Conservation (phyloP, 2,113 vertebrate species). For the Albula glossodonta region DNA sequence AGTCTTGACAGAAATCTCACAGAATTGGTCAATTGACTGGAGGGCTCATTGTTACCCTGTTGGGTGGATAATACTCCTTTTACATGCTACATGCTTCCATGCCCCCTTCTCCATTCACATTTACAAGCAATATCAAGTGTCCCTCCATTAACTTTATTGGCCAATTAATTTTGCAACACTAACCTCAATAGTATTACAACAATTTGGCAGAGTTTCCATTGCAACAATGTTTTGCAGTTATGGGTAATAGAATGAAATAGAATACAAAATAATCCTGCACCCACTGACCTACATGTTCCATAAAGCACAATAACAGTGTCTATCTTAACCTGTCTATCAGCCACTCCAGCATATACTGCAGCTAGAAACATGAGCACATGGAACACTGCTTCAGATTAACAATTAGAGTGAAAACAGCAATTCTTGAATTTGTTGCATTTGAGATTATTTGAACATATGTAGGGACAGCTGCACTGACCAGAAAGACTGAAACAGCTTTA, state of each 20-base stretch:
- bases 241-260: background rate
- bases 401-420: too few relatives aligned
- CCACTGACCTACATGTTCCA: background rate
- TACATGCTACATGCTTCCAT: conserved; percentile 1
- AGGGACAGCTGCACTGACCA: too few relatives aligned
- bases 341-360: background rate
- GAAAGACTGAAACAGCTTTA: too few relatives aligned
- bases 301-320: background rate
- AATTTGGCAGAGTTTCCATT: background rate
- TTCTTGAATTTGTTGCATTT: too few relatives aligned
- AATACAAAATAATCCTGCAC: background rate
- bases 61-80: conserved; percentile 2
- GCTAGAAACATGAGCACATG: background rate
- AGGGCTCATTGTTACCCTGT: background rate
- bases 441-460: background rate
- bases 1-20: background rate
- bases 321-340: background rate
- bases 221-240: background rate
- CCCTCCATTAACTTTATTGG: background rate
- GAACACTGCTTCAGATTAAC: too few relatives aligned
- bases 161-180: background rate
- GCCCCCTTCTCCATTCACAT: background rate
- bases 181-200: background rate
- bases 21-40: conserved; percentile 2
- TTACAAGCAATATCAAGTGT: background rate